A percentile compares a stretch with the other conserved stretches of the same genome.
These are phyloP conservation scores for Xyliphius kryptos DNA, from an alignment of 2,113 vertebrate species.

Conservation along the genomic window DNA sequence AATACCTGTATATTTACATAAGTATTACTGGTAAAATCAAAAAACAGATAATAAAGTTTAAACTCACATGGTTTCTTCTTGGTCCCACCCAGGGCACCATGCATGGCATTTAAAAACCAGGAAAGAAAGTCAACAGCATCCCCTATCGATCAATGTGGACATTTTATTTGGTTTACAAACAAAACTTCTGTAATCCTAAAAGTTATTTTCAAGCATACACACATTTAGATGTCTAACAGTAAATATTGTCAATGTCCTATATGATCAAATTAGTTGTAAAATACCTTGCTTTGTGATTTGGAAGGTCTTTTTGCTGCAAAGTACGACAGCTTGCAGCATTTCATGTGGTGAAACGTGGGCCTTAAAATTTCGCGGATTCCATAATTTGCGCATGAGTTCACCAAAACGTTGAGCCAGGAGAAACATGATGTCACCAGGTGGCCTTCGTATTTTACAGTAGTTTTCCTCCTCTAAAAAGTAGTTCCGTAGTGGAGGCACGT, in stretches of 20 bases:
- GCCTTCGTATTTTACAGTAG: slow-evolving; percentile 80
- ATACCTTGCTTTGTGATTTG: slow-evolving; percentile 96
- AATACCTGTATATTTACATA: too few relatives aligned
- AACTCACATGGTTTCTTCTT: slow-evolving; percentile 90
- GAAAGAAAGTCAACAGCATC: slow-evolving; percentile 95
- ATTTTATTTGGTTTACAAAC: background rate
- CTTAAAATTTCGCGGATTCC: slow-evolving; percentile 97
- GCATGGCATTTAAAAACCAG: slow-evolving; percentile 93
- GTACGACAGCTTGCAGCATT: slow-evolving; percentile 95
- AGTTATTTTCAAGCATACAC: background rate
- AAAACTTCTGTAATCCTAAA: background rate
- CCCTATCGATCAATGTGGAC: slow-evolving; percentile 59
- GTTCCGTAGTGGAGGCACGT: slow-evolving; percentile 89
- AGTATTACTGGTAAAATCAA: background rate
- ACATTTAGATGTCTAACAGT: background rate
- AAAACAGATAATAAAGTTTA: background rate
- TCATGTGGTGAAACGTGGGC: slow-evolving; percentile 95
- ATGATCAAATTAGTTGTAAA: too few relatives aligned
- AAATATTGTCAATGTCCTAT: too few relatives aligned
- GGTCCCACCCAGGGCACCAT: slow-evolving; percentile 85
- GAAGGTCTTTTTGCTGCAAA: slow-evolving; percentile 97
- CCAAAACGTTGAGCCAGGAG: slow-evolving; percentile 93
- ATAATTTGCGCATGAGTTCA: slow-evolving; percentile 94
- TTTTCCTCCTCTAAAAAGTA: slow-evolving; percentile 97
- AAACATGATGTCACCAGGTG: slow-evolving; percentile 95